These are phyloP conservation scores for Melanchra persicariae DNA, from an alignment of 2,888 invertebrate species.

Conservation along the genomic window DNA sequence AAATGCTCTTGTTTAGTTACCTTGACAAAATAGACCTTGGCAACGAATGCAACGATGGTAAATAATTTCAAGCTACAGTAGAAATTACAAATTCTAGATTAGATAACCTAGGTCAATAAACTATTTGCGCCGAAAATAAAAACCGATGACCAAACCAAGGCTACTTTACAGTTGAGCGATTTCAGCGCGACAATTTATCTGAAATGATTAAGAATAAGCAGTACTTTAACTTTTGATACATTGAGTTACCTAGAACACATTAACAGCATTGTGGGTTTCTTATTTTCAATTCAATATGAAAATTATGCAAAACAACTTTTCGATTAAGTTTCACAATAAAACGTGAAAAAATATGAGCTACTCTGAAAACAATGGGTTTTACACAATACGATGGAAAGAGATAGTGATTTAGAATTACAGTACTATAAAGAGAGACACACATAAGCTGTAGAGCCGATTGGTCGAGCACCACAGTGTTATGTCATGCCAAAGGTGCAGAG, in stretches of 20 bases:
- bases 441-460: constrained; percentile 25
- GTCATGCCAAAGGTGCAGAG: constrained; percentile 55
- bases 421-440: constrained; percentile 30
- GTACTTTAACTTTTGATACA: background rate
- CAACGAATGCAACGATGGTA: constrained; percentile 19
- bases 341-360: constrained; percentile 20
- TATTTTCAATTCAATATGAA: constrained; percentile 8
- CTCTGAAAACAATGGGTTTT: constrained; percentile 46
- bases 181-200: background rate
- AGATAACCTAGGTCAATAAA: constrained; percentile 38
- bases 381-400: constrained; percentile 40
- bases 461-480: constrained; percentile 46
- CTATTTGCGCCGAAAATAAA: constrained; percentile 5
- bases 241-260: background rate
- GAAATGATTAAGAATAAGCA: background rate
- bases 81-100: constrained; percentile 2
- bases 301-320: constrained; percentile 8
- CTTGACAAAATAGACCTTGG: constrained; percentile 28
- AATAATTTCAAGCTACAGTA: constrained; percentile 5
- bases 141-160: background rate
- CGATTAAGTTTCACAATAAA: constrained; percentile 29
- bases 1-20: constrained; percentile 3
- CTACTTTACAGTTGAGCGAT: constrained; percentile 1
- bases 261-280: background rate
- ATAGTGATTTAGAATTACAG: constrained; percentile 27